Base-by-base conservation (phyloP, 2,797 vertebrate genomes). In the Cottoperca gobio region DNA sequence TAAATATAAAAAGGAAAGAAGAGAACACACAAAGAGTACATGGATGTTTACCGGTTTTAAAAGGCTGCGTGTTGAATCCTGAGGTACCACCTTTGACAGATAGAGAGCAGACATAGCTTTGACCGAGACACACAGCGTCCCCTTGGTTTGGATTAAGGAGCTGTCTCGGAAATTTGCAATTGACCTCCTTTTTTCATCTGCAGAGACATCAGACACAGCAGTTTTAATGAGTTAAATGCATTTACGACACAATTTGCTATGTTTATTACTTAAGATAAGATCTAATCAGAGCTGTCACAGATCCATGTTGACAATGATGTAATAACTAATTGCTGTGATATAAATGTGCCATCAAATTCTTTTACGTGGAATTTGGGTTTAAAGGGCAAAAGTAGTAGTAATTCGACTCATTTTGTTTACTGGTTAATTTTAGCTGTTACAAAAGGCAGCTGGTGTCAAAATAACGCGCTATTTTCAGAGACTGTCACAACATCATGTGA, bases 51-150 rank as follows among this genome's bases (percentile, higher is more conserved):
- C 96, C 84, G 52, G 59, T 89, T 93, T 93, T 61, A 79, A 19
- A 53, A 67, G 74, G 77, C 75, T 84, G 72, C 59, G 8, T 63
- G 76, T 7, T 13, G 75, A 76, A 81, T 92, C 92, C 75, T 87
- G 87, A 78, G 93, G 88, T 84, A 91, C 88, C 88, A 93, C 89
- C 86, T 93, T 95, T 7, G 95, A 95, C 86, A 95, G 91, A 89
- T 94, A 96, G 69, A 89, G 92, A 84, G 93, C 95, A 8, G 95
- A 96, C 70, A 95, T 93, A 37, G 94, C 95, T 94, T 94, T 97
- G 89, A 97, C 96, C 0, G 95, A 96, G 86, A 90, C 76, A 2
- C 80, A 70, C 76, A 80, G 75, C 72, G 86, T 94, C 70, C 94
- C 93, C 70, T 43, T 87, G 85, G 81, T 85, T 84, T 87, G 88